Conservation (phyloP, 2,888 invertebrate genomes). For the Cylindroiulus punctatus region DNA sequence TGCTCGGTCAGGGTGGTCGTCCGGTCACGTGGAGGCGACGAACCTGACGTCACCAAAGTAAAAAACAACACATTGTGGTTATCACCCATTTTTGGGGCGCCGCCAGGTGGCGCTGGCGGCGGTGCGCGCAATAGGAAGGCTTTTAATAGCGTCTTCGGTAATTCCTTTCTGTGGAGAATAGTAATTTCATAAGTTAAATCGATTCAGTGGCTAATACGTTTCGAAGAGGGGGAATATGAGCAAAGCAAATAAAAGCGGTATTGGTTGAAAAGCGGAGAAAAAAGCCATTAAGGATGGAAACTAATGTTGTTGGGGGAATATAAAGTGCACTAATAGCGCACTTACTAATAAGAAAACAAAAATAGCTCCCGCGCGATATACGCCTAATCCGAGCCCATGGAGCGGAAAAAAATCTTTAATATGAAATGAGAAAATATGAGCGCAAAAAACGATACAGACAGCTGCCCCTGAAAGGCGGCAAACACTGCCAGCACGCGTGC, state of each 20-base stretch:
- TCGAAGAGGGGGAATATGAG: constrained; percentile 19
- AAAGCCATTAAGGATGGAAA: constrained; percentile 12
- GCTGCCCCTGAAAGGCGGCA: no score
- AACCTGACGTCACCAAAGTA: constrained; percentile 61
- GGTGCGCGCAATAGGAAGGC: not conserved
- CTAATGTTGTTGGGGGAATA: constrained; percentile 1
- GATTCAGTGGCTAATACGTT: constrained; percentile 19
- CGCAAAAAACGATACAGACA: not conserved
- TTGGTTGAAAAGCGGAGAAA: constrained; percentile 15
- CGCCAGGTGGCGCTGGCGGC: not conserved
- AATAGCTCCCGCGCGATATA: constrained; percentile 14
- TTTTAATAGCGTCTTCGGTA: constrained; percentile 7
- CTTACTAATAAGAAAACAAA: constrained; percentile 32
- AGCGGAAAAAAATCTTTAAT: constrained; percentile 1
- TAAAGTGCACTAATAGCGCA: constrained; percentile 24
- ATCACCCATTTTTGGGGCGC: not conserved
- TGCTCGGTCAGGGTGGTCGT: constrained; percentile 87
- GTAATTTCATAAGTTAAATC: constrained; percentile 24
- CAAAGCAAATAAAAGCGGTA: constrained; percentile 17
- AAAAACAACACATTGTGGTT: not conserved
- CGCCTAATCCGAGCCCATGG: not conserved
- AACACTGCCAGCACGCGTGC: no score
- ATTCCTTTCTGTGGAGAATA: not conserved
- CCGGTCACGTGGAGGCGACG: constrained; percentile 86
- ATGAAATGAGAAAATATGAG: not conserved